Evolutionary conservation across 2,888 invertebrate genomes (phyloP).

Genomic region (Drosophila trichaetosa): DNA sequence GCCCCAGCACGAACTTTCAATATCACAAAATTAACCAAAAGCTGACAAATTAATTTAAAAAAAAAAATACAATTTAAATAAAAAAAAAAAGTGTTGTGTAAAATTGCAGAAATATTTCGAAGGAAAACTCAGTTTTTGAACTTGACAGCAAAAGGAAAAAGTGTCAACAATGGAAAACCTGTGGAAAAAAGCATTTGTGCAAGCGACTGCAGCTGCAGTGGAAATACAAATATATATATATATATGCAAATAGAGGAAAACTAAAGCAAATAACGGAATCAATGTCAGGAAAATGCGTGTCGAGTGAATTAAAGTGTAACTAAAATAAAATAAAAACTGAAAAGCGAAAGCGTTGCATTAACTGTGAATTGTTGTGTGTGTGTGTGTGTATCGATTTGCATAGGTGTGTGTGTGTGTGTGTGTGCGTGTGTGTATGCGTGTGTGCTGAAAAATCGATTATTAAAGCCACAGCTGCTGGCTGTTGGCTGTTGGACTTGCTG

Average conservation of each 20-base stretch:
- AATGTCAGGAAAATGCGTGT: neutral
- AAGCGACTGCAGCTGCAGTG: slow-evolving; percentile 32
- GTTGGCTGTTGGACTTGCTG: slow-evolving; percentile 57
- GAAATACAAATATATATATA: neutral
- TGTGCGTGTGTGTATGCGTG: slow-evolving; percentile 60
- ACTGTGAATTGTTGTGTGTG: slow-evolving; percentile 4
- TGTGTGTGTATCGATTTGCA: slow-evolving; percentile 5
- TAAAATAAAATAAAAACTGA: neutral
- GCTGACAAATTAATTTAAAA: neutral
- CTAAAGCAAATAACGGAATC: neutral
- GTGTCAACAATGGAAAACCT: slow-evolving; percentile 50
- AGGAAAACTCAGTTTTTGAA: neutral
- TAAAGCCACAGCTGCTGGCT: slow-evolving; percentile 73
- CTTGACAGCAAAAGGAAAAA: slow-evolving; percentile 15
- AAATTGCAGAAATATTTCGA: neutral
- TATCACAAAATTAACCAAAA: slow-evolving; percentile 1
- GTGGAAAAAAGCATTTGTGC: slow-evolving; percentile 35
- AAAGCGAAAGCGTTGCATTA: slow-evolving; percentile 62
- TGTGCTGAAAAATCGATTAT: slow-evolving; percentile 78
- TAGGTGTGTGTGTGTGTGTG: slow-evolving; percentile 45
- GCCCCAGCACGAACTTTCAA: slow-evolving; percentile 5
- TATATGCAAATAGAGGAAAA: neutral
- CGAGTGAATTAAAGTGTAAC: neutral
- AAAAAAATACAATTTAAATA: neutral
- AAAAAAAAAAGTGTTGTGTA: neutral